Percentiles rank a stretch among this genome's conserved stretches.
phyloP scores from a whole-genome alignment of 2,888 invertebrate species.

The Tuberolachnus salignus region DNA sequence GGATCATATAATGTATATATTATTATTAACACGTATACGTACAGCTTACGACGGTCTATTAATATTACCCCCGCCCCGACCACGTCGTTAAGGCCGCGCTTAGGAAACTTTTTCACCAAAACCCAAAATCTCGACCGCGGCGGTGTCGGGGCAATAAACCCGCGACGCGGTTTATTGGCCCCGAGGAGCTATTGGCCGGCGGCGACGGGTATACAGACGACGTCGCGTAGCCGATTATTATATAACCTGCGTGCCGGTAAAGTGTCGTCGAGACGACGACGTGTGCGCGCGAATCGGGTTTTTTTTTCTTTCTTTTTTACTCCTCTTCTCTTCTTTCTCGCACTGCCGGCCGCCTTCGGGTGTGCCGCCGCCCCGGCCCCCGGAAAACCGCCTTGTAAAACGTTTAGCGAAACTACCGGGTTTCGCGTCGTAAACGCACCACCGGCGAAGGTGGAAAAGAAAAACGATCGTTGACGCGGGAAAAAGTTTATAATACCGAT shows the following conservation, averaged over 20 bases:
- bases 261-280: too few relatives aligned
- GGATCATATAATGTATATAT: background rate
- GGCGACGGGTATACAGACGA: background rate
- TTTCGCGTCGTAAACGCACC: conserved; percentile 26
- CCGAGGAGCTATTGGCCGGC: background rate
- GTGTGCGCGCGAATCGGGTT: background rate
- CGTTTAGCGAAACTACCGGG: conserved; percentile 51
- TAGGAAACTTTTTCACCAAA: conserved; percentile 48
- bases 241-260: background rate
- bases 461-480: background rate
- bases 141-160: conserved; percentile 48
- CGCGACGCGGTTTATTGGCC: conserved; percentile 47
- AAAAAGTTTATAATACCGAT: background rate
- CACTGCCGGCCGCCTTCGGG: background rate
- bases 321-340: too few relatives aligned
- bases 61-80: conserved; percentile 14
- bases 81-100: conserved; percentile 29
- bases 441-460: background rate
- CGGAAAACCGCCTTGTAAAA: conserved; percentile 43
- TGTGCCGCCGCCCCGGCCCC: too few relatives aligned
- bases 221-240: background rate
- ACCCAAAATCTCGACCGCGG: conserved; percentile 34
- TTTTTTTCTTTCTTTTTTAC: too few relatives aligned
- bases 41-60: background rate
- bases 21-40: background rate